phyloP scores from a whole-genome alignment of 2,113 vertebrate species.

The Chroicocephalus ridibundus region DNA sequence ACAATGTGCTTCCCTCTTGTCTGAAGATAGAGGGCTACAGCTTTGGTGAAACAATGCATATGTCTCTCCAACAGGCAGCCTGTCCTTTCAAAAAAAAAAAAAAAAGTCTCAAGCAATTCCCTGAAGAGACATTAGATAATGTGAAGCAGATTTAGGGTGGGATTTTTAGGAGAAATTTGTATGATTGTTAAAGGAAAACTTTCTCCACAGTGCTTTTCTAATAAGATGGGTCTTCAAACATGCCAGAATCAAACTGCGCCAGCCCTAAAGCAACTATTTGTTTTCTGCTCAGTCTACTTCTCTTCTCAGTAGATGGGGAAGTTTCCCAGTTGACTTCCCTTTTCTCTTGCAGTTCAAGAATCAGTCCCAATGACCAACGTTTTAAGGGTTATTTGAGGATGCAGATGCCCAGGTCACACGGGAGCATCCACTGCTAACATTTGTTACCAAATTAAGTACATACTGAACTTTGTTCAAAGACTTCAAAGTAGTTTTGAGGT shows the following conservation, averaged over 20 bases:
- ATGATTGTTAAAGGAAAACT: constrained; percentile 22
- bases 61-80: constrained; percentile 26
- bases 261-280: neutral
- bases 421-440: neutral
- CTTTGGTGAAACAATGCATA: constrained; percentile 47
- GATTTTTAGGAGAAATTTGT: constrained; percentile 31
- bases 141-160: constrained; percentile 31
- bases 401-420: neutral
- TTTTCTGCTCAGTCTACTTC: neutral
- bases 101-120: neutral
- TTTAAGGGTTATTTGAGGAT: neutral
- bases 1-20: constrained; percentile 53
- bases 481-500: neutral
- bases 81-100: neutral
- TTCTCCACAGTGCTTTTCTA: constrained; percentile 42
- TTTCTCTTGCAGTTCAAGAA: neutral
- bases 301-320: neutral
- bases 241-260: neutral
- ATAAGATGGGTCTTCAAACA: neutral
- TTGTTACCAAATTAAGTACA: neutral
- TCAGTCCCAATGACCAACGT: neutral
- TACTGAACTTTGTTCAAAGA: neutral
- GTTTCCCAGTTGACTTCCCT: neutral
- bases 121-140: constrained; percentile 13
- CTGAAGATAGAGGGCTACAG: constrained; percentile 29